Evolutionary conservation across 2,888 invertebrate genomes (phyloP).

Genomic region (Hypolimnas misippus): DNA sequence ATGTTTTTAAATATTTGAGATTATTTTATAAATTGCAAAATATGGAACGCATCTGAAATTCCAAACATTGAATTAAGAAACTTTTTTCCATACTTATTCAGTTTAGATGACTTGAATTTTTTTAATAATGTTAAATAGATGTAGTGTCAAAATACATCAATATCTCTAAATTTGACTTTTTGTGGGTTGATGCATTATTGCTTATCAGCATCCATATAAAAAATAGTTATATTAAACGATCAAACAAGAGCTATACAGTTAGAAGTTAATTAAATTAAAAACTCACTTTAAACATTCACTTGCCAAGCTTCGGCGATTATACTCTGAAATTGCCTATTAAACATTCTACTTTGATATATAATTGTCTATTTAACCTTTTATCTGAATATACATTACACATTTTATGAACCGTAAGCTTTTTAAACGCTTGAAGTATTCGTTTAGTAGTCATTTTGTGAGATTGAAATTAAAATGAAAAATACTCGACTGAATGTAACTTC

Average conservation of each 20-base stretch:
- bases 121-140: too few relatives aligned
- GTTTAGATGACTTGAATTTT: too few relatives aligned
- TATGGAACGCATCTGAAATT: background rate
- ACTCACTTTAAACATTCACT: conserved; percentile 12
- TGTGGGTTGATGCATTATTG: too few relatives aligned
- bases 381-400: conserved; percentile 4
- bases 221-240: background rate
- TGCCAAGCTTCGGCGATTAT: conserved; percentile 9
- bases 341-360: conserved; percentile 22
- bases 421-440: background rate
- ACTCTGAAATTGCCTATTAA: conserved; percentile 24
- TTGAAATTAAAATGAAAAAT: too few relatives aligned
- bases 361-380: conserved; percentile 21
- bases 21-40: too few relatives aligned
- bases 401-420: background rate
- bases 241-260: background rate
- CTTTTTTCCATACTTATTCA: too few relatives aligned
- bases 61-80: too few relatives aligned
- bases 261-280: conserved; percentile 19
- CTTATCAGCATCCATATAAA: too few relatives aligned
- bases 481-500: too few relatives aligned
- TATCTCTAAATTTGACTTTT: too few relatives aligned
- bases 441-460: background rate
- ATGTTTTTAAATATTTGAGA: too few relatives aligned
- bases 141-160: too few relatives aligned